phyloP scores from a whole-genome alignment of 2,888 invertebrate genomes.

The Eremobia ochroleuca region DNA sequence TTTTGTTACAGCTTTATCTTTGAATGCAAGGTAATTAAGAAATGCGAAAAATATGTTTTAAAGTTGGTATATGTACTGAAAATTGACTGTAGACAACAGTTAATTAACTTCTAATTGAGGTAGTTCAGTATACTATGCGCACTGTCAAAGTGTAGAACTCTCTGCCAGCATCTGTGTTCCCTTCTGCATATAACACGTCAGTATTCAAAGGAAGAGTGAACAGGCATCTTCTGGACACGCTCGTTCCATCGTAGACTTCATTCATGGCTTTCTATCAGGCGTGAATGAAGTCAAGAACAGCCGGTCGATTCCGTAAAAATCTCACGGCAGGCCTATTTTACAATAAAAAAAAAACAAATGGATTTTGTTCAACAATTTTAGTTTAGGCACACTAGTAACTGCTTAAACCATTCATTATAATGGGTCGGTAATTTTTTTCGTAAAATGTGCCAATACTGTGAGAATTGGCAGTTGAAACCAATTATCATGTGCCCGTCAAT shows the following conservation, averaged over 20 bases:
- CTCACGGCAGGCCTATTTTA: not conserved
- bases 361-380: not conserved
- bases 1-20: not conserved
- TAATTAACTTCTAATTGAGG: not conserved
- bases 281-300: not conserved
- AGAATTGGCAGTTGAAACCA: constrained; percentile 15
- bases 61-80: not conserved
- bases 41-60: not conserved
- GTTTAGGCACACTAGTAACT: not conserved
- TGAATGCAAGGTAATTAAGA: not conserved
- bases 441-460: not conserved
- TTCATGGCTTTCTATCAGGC: not conserved
- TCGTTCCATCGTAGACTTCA: not conserved
- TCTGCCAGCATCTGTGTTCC: not conserved
- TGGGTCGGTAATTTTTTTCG: not conserved
- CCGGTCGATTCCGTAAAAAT: no score
- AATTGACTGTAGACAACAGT: not conserved
- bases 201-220: not conserved
- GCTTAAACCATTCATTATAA: not conserved
- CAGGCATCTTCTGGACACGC: not conserved
- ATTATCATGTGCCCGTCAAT: not conserved
- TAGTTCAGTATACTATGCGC: not conserved
- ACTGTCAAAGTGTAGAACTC: not conserved
- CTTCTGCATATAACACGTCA: not conserved
- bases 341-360: not conserved